Conservation (phyloP, 2,888 invertebrate species). For the Cordilura impudica region DNA sequence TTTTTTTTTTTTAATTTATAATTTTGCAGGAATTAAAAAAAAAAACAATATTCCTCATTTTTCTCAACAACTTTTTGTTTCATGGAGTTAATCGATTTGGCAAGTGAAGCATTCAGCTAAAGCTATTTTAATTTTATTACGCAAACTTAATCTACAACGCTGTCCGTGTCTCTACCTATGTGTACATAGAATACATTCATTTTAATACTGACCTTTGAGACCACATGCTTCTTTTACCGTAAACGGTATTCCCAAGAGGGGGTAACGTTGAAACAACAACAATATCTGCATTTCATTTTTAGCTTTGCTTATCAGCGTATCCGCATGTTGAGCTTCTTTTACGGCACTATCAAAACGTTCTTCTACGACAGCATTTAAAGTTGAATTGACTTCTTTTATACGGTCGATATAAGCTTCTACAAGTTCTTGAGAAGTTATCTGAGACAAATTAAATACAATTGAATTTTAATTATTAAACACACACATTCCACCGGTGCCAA, state of each 20-base stretch:
- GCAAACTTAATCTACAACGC: not conserved
- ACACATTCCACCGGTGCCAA: no score
- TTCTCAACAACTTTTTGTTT: no score
- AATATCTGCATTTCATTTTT: slow-evolving; percentile 67
- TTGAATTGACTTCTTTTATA: slow-evolving; percentile 83
- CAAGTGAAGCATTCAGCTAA: no score
- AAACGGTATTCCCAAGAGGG: slow-evolving; percentile 89
- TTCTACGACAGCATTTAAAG: slow-evolving; percentile 86
- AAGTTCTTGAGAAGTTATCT: slow-evolving; percentile 82
- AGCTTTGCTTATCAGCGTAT: slow-evolving; percentile 76
- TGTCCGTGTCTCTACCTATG: not conserved
- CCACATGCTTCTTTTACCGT: slow-evolving; percentile 90
- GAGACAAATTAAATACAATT: not conserved
- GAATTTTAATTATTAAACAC: not conserved
- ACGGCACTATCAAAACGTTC: slow-evolving; percentile 83
- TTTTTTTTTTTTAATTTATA: no score
- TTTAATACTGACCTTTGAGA: slow-evolving; percentile 81
- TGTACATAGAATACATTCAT: not conserved
- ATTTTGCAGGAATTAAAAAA: no score
- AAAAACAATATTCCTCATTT: no score
- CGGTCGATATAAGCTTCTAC: slow-evolving; percentile 82
- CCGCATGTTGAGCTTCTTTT: slow-evolving; percentile 82
- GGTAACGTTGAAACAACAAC: slow-evolving; percentile 79
- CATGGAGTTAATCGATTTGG: no score
- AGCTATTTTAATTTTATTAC: no score